phyloP scores from a whole-genome alignment of 2,797 vertebrate species.

The Natrix natrix region DNA sequence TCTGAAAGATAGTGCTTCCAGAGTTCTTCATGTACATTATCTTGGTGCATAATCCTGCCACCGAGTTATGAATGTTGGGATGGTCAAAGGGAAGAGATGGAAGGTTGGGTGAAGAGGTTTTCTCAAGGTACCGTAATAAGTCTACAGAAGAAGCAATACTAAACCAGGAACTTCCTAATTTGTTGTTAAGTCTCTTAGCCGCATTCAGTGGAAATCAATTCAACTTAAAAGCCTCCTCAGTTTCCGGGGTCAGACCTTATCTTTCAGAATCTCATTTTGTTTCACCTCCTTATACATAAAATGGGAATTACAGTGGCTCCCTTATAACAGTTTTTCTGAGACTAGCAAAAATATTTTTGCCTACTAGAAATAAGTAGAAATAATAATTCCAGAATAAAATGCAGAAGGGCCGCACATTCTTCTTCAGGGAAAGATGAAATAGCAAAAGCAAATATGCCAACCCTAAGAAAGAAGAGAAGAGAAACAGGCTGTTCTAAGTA shows the following conservation, averaged over 20 bases:
- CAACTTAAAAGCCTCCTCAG: not conserved
- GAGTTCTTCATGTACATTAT: not conserved
- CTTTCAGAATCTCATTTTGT: not conserved
- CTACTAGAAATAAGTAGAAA: not conserved
- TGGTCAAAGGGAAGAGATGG: not conserved
- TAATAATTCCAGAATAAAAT: not conserved
- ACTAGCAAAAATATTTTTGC: not conserved
- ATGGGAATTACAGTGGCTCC: not conserved
- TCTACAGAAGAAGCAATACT: not conserved
- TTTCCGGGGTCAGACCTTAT: not conserved
- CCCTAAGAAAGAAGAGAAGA: not conserved
- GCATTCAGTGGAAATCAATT: not conserved
- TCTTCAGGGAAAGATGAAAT: conserved; percentile 5
- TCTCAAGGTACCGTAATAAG: not conserved
- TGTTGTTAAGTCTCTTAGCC: not conserved
- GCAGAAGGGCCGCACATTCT: not conserved
- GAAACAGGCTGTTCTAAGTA: not conserved
- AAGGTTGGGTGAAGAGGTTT: not conserved
- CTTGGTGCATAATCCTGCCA: not conserved
- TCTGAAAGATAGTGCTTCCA: not conserved
- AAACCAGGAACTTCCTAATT: not conserved
- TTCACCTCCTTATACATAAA: not conserved
- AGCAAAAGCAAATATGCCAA: conserved; percentile 3
- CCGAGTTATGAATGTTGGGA: not conserved
- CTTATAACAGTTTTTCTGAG: not conserved